These are phyloP conservation scores for Isurus oxyrinchus DNA, from an alignment of 2,113 vertebrate genomes.

Conservation along the genomic window DNA sequence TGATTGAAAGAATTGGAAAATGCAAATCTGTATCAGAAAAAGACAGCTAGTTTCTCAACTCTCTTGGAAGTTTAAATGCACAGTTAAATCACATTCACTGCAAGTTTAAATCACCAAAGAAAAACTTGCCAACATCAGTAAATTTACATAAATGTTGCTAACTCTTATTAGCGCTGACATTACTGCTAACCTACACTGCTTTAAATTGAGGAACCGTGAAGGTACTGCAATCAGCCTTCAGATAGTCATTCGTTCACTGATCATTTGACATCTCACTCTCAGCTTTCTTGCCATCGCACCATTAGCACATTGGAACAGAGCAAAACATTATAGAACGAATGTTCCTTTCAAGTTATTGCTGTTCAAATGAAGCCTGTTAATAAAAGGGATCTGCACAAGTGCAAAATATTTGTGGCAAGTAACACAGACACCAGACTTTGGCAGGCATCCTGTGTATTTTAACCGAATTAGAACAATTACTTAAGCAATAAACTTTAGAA, in stretches of 20 bases:
- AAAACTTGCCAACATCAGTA: background rate
- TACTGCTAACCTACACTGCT: background rate
- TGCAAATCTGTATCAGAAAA: background rate
- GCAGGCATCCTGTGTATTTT: background rate
- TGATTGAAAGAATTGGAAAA: background rate
- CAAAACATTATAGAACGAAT: background rate
- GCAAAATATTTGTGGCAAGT: background rate
- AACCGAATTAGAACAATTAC: conserved; percentile 18
- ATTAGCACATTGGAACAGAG: background rate
- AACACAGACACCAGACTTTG: background rate
- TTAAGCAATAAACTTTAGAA: background rate
- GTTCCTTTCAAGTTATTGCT: background rate
- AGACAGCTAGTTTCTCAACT: background rate
- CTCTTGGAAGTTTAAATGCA: background rate
- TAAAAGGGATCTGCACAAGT: background rate
- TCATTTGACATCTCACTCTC: no score
- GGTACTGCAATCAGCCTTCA: background rate
- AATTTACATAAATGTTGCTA: background rate
- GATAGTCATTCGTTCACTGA: background rate
- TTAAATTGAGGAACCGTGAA: background rate
- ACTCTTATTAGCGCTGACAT: background rate
- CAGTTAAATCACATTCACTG: background rate
- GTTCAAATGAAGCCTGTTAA: background rate
- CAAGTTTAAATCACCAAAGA: background rate
- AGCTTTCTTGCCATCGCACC: background rate